Conservation (phyloP, 2,888 invertebrate species). For the Euzetes globulus region DNA sequence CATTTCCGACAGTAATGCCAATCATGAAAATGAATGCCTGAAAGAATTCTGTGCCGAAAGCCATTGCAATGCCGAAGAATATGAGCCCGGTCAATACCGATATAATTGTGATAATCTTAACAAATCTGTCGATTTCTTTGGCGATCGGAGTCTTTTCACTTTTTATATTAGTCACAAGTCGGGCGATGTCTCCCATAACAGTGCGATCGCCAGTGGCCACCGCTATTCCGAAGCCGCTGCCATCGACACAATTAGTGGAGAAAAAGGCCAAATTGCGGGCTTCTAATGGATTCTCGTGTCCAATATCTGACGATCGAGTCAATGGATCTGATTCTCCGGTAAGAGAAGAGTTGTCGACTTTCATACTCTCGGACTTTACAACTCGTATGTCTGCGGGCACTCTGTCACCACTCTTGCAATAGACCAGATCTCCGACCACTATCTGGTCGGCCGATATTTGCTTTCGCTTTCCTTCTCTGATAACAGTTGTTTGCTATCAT, state of each 20-base stretch:
- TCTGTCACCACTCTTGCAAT: slow-evolving; percentile 49
- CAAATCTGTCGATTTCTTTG: slow-evolving; percentile 53
- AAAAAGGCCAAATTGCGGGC: slow-evolving; percentile 92
- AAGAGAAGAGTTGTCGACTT: slow-evolving; percentile 88
- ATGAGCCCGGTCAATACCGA: slow-evolving; percentile 39
- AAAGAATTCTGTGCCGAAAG: slow-evolving; percentile 33
- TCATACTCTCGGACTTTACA: slow-evolving; percentile 73
- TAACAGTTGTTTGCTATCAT: slow-evolving; percentile 34
- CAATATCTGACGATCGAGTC: slow-evolving; percentile 59
- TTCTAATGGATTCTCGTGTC: slow-evolving; percentile 74
- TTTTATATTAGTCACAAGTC: slow-evolving; percentile 45
- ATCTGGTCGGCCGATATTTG: slow-evolving; percentile 48
- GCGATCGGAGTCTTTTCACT: slow-evolving; percentile 52
- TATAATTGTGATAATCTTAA: slow-evolving; percentile 49
- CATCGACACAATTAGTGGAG: slow-evolving; percentile 92
- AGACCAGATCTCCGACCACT: slow-evolving; percentile 49
- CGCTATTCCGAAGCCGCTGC: slow-evolving; percentile 42
- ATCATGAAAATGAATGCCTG: slow-evolving; percentile 43
- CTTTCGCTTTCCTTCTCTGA: slow-evolving; percentile 45
- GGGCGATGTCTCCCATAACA: slow-evolving; percentile 45
- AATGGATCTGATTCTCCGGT: slow-evolving; percentile 94
- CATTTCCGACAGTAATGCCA: slow-evolving; percentile 32
- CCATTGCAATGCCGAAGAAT: slow-evolving; percentile 41
- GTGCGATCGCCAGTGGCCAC: slow-evolving; percentile 47
- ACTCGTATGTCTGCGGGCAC: slow-evolving; percentile 50